Base-by-base conservation (phyloP, 2,113 vertebrate species). In the Gadus chalcogrammus region DNA sequence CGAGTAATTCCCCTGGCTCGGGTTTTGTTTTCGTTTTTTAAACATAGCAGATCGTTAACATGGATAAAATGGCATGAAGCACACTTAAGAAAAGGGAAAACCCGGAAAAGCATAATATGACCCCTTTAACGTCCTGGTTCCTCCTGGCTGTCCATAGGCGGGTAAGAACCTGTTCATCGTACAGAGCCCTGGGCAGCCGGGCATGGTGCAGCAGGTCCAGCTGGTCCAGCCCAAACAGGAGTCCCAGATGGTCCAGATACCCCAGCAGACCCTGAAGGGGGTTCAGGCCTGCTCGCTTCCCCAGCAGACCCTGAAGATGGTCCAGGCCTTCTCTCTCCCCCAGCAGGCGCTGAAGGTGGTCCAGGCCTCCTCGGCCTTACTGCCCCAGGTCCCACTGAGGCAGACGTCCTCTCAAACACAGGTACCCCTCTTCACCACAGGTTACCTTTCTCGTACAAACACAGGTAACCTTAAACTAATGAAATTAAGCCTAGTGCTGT, bases 341-440 rank as follows among this genome's bases (percentile, higher is more conserved):
- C 93, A 91, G 79, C 97, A 99, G 88, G 97, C 97, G 1, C 87
- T 99, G 70, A 94, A 97, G 1, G 97, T 99, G 80, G 97, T 99
- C 17, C 97, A 99, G 84, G 97, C 97, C 0, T 97, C 97, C 5
- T 99, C 97, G 0, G 96, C 97, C 80, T 97, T 96, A 0, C 88
- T 98, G 64, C 97, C 97, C 4, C 93, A 93, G 0, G 94, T 99
- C 66, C 97, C 97, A 1, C 97, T 98, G 83, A 97, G 96, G 78
- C 90, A 88, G 60, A 88, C 94, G 53, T 87, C 94, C 0, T 94
- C 2, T 91, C 95, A 95, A n/a, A 96, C 96, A 24, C 97, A 98
- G 95, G 97, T 98, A 94, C 0, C 4, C 18, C 62, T 61, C 24
- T 61, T n/a, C 15, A 1, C 12, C 4, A 11, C 53, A 64, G 2